Evolutionary conservation across 2,797 vertebrate species (phyloP).

Genomic region (Siniperca scherzeri): DNA sequence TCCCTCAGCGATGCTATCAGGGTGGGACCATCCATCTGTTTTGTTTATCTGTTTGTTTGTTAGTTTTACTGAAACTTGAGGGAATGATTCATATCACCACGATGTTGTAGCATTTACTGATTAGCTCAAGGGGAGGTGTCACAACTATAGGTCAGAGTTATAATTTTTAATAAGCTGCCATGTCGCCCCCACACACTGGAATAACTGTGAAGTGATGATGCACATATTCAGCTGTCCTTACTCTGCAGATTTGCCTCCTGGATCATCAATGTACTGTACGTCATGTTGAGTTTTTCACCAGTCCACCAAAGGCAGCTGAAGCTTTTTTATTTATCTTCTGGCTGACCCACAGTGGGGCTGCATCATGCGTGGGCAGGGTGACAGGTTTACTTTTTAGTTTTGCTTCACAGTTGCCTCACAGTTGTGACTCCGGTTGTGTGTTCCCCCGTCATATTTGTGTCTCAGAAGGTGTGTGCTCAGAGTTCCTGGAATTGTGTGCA

Average conservation of each 20-base stretch:
- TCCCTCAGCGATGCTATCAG: not conserved
- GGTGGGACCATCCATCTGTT: constrained; percentile 33
- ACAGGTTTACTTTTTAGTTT: constrained; percentile 39
- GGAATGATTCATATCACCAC: constrained; percentile 37
- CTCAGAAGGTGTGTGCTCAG: constrained; percentile 19
- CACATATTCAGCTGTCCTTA: constrained; percentile 16
- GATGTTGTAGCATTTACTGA: constrained; percentile 15
- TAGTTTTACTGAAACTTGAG: constrained; percentile 54
- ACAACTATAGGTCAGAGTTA: constrained; percentile 41
- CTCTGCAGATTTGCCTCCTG: constrained; percentile 33
- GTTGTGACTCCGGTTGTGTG: not conserved
- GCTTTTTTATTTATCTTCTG: constrained; percentile 14
- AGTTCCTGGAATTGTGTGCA: constrained; percentile 58
- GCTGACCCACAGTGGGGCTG: constrained; percentile 9
- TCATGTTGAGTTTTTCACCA: constrained; percentile 15
- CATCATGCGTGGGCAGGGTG: not conserved
- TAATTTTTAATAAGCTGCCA: constrained; percentile 55
- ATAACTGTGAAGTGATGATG: constrained; percentile 6
- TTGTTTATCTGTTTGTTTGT: constrained; percentile 47
- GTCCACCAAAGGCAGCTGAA: not conserved
- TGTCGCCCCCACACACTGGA: constrained; percentile 17
- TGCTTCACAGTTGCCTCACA: constrained; percentile 17
- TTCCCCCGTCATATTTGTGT: constrained; percentile 30
- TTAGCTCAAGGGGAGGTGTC: constrained; percentile 17
- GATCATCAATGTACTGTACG: not conserved